Percentiles rank a stretch among this genome's conserved stretches.
phyloP scores from a whole-genome alignment of 2,113 vertebrate species.

The Dermatemys mawii region DNA sequence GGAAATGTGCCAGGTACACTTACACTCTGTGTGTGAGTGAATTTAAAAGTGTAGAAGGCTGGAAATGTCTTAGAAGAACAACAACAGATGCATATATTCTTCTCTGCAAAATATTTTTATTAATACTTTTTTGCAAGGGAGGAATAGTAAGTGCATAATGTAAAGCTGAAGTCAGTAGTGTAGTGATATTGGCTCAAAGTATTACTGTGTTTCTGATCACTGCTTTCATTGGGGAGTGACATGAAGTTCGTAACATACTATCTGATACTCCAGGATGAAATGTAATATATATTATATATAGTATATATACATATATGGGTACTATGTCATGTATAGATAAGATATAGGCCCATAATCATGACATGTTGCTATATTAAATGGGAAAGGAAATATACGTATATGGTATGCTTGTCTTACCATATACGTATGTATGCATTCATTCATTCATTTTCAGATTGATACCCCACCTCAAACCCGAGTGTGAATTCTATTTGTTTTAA shows the following conservation, averaged over 20 bases:
- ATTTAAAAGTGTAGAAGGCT: neutral
- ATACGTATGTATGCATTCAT: neutral
- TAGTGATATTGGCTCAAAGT: neutral
- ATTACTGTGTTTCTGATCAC: neutral
- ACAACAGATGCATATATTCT: neutral
- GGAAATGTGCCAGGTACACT: neutral
- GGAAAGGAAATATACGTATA: neutral
- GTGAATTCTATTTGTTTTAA: neutral
- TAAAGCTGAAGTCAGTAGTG: neutral
- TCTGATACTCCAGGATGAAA: neutral
- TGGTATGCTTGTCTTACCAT: neutral
- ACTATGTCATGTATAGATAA: neutral
- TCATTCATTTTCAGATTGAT: neutral
- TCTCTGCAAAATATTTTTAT: neutral
- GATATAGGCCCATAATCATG: neutral
- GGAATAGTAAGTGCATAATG: neutral
- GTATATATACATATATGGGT: too few relatives aligned
- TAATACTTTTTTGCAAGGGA: neutral
- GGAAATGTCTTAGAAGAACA: neutral
- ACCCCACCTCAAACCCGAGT: neutral
- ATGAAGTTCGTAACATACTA: neutral
- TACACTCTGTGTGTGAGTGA: neutral
- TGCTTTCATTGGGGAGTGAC: neutral
- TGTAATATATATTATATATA: neutral
- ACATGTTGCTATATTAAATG: neutral